Conservation (phyloP, 1,140 invertebrate species). For the Dreissena rostriformis region DNA sequence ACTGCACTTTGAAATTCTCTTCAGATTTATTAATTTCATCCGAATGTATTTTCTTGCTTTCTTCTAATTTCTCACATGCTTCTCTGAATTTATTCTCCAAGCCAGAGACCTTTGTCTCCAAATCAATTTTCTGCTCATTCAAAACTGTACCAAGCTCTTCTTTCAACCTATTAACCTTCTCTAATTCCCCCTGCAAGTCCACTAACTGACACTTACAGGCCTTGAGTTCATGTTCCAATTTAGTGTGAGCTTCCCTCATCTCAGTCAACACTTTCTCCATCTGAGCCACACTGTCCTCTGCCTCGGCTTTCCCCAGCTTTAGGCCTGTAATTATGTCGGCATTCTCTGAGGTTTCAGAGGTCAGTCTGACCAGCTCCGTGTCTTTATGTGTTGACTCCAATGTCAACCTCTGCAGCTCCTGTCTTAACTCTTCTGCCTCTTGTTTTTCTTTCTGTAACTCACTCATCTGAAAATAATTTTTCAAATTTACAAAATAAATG, state of each 20-base stretch:
- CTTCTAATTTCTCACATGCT: not conserved
- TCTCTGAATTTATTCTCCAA: constrained; percentile 31
- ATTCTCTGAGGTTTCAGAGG: constrained; percentile 38
- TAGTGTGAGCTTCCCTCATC: too few species aligned
- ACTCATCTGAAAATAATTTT: constrained; percentile 12
- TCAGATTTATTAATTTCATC: constrained; percentile 62
- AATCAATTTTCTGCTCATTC: constrained; percentile 40
- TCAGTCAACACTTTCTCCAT: constrained; percentile 56
- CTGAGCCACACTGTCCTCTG: constrained; percentile 55
- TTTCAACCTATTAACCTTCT: constrained; percentile 44
- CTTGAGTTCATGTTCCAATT: too few species aligned
- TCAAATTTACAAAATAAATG: too few species aligned
- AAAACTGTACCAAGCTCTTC: constrained; percentile 34
- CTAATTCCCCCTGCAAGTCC: not conserved
- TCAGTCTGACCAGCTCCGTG: constrained; percentile 49
- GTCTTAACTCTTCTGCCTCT: constrained; percentile 44
- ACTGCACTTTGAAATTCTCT: constrained; percentile 69
- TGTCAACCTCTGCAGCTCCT: constrained; percentile 22
- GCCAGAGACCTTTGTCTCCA: constrained; percentile 1
- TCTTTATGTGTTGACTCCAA: constrained; percentile 56
- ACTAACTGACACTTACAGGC: too few species aligned
- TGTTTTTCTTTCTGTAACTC: constrained; percentile 33
- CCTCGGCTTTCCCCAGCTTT: constrained; percentile 28
- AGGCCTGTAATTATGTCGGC: constrained; percentile 50
- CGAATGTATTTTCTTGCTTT: constrained; percentile 32